Conservation (phyloP, 92 coral and sea anemone species). For the Actinernus sp. region DNA sequence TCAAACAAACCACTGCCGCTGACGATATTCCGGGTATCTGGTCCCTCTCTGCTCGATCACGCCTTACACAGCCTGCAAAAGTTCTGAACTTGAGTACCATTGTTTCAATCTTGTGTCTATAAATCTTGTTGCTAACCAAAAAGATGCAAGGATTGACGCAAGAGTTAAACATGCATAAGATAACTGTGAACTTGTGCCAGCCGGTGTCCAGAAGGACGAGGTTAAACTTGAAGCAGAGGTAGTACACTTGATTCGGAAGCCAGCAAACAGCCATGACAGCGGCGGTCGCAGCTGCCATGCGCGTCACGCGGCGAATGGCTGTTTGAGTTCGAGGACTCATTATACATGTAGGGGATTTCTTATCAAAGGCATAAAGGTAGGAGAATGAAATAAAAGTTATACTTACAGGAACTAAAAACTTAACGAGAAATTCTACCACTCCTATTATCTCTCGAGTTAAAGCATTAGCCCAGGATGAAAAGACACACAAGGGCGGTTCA, state of each 20-base stretch:
- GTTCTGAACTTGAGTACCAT: constrained; percentile 11
- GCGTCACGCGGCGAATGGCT: constrained; percentile 61
- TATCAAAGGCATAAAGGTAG: constrained; percentile 35
- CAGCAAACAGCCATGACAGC: constrained; percentile 70
- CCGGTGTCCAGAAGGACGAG: constrained; percentile 51
- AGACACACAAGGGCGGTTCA: constrained; percentile 14
- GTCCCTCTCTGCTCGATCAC: not conserved
- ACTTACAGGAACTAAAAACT: constrained; percentile 34
- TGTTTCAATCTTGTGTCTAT: constrained; percentile 36
- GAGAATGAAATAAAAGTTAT: constrained; percentile 32
- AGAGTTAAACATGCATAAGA: constrained; percentile 60
- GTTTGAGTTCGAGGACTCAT: constrained; percentile 14
- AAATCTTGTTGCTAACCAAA: constrained; percentile 55
- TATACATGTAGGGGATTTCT: constrained; percentile 18
- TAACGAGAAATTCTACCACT: constrained; percentile 38
- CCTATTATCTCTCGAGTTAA: constrained; percentile 36
- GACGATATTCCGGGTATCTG: not conserved
- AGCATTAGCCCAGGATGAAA: constrained; percentile 5
- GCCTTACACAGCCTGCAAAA: not conserved
- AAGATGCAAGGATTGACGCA: constrained; percentile 73
- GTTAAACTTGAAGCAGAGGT: constrained; percentile 66
- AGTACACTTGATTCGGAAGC: constrained; percentile 77
- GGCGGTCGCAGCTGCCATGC: constrained; percentile 79
- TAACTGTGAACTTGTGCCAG: constrained; percentile 62
- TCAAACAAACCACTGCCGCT: constrained; percentile 2